phyloP scores from a whole-genome alignment of 2,797 vertebrate species.

The Botia kubotai region DNA sequence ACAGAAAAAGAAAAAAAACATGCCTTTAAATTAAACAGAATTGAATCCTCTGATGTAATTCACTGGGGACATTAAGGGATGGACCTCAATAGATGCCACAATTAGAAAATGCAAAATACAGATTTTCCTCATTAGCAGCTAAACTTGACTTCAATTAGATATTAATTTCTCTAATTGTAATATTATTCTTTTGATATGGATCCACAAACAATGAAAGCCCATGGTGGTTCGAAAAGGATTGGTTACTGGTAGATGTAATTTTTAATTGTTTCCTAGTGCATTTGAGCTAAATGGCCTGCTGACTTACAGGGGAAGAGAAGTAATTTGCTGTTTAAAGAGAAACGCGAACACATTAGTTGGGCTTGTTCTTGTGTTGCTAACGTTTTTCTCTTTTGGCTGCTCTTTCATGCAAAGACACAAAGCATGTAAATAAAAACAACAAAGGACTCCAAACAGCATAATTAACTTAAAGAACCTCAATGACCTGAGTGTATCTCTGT shows the following conservation, averaged over 20 bases:
- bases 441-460: conserved; percentile 30
- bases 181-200: conserved; percentile 27
- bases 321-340: not conserved
- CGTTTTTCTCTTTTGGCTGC: not conserved
- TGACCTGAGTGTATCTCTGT: not conserved
- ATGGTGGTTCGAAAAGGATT: conserved; percentile 10
- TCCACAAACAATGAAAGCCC: conserved; percentile 12
- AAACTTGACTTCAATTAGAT: conserved; percentile 39
- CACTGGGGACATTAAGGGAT: conserved; percentile 18
- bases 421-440: conserved; percentile 25
- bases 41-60: conserved; percentile 49
- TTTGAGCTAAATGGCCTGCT: not conserved
- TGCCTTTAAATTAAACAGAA: conserved; percentile 77
- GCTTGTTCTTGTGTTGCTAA: not conserved
- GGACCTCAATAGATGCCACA: conserved; percentile 30
- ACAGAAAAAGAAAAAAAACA: conserved; percentile 61
- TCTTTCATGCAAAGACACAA: conserved; percentile 18
- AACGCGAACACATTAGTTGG: not conserved
- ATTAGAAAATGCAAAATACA: conserved; percentile 34
- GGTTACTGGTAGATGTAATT: conserved; percentile 2
- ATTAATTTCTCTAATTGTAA: conserved; percentile 16
- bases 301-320: not conserved
- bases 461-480: not conserved
- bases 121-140: conserved; percentile 29
- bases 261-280: not conserved